Evolutionary conservation across 2,113 vertebrate genomes (phyloP), one percentile per base, ranked within the genome.

Genomic region (Camelus dromedarius): DNA sequence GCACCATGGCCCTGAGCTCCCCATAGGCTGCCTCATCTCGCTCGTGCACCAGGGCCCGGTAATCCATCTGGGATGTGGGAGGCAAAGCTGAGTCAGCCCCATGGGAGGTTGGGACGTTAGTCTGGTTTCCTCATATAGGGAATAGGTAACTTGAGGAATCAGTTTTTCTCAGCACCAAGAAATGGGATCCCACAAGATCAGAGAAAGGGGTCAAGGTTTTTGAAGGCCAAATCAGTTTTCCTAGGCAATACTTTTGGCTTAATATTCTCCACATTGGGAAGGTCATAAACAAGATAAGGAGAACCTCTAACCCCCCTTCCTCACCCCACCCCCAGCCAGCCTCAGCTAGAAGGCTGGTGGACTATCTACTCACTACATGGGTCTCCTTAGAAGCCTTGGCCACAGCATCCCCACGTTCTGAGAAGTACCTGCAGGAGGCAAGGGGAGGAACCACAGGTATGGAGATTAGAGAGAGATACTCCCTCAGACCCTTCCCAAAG

Each of bases 381-480:
- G 99, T 99, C 0, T 99, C 99, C 98, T 99, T 99, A 81, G 99
- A 99, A 10, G 99, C 99, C 98, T 99, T 99, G 48, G 98, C 99
- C 1, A 99, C 99, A 16, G 99, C 99, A 15, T 99, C 99, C 35
- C 99, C 99, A 22, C 99, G 98, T 97, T 99, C 99, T 42, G 98
- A 98, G 89, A 99, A 99, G 97, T 99, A 99, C 91, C 99, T 99
- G 93, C 62, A 85, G 77, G 22, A 96, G 89, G 15, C 88, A 93
- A 97, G 73, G 48, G 15, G 35, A 81, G 19, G 22, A 56, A 46
- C 6, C 46, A 52, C 8, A 76, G 38, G 26, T 73, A 82, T 38
- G 14, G n/a, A 38, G 1, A 5, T 82, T 95, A 77, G n/a, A 46
- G 35, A 89, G 7, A 87, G 0, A 9, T 2, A 52, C 5, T 87